Conservation (phyloP, 1,140 invertebrate species). For the Apis laboriosa region DNA sequence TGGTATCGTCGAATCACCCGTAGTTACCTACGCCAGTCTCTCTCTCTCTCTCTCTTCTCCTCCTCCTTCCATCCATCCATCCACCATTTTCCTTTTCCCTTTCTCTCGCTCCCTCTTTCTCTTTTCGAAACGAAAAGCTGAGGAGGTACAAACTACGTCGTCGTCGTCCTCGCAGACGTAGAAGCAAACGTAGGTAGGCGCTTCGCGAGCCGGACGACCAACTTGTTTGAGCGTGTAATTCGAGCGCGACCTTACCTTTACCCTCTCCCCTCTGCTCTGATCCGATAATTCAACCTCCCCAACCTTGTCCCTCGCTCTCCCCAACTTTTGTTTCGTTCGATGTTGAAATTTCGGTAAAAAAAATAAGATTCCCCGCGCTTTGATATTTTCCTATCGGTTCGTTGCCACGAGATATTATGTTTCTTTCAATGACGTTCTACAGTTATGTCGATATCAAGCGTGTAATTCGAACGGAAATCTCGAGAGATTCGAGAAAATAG, state of each 20-base stretch:
- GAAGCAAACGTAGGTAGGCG: slow-evolving; percentile 29
- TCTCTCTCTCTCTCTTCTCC: not conserved
- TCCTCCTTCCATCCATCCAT: slow-evolving; percentile 20
- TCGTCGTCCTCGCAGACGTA: slow-evolving; percentile 38
- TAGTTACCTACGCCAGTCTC: slow-evolving; percentile 74
- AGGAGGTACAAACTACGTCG: slow-evolving; percentile 73
- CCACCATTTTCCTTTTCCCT: too few relatives aligned
- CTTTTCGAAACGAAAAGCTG: slow-evolving; percentile 73
- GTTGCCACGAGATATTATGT: too few relatives aligned
- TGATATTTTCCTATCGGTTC: too few relatives aligned
- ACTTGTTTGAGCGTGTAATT: slow-evolving; percentile 60
- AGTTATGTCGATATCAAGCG: too few relatives aligned
- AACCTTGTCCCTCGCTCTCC: too few relatives aligned
- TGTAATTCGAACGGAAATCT: too few relatives aligned
- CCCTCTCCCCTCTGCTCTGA: slow-evolving; percentile 5
- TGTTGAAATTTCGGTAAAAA: not conserved
- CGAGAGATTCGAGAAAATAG: too few relatives aligned
- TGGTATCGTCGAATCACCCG: slow-evolving; percentile 75
- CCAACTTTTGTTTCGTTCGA: not conserved
- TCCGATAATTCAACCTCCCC: slow-evolving; percentile 33
- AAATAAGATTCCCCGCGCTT: too few relatives aligned
- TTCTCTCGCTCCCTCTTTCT: slow-evolving; percentile 6
- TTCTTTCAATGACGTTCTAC: too few relatives aligned
- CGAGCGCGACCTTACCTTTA: slow-evolving; percentile 17
- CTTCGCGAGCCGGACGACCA: slow-evolving; percentile 28